phyloP scores from a whole-genome alignment of 1,140 invertebrate species.

The Pygmarrhopalites habei region DNA sequence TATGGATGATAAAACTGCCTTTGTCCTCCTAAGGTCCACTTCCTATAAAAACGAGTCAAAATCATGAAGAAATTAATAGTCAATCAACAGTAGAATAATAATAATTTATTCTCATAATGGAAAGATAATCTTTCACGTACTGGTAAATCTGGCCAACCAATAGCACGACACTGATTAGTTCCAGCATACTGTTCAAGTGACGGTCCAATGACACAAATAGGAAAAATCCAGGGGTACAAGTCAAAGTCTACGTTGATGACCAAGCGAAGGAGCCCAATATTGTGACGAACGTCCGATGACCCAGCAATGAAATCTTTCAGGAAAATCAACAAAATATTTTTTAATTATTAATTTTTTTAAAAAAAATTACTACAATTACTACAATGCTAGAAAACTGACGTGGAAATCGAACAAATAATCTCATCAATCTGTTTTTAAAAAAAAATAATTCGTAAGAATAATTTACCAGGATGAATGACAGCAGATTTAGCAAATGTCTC shows the following conservation, averaged over 20 bases:
- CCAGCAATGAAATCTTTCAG: neutral
- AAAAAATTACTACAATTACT: no score
- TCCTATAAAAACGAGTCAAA: no score
- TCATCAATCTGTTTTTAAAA: no score
- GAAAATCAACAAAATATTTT: no score
- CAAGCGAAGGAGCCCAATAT: conserved; percentile 15
- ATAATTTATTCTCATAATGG: neutral
- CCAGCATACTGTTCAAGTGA: neutral
- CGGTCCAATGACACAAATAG: conserved; percentile 11
- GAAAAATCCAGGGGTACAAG: conserved; percentile 19
- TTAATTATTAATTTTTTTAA: no score
- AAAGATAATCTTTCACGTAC: neutral
- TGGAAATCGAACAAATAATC: no score
- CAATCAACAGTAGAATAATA: neutral
- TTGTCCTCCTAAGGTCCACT: conserved; percentile 17
- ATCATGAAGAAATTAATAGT: neutral
- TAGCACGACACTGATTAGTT: neutral
- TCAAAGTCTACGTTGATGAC: conserved; percentile 11
- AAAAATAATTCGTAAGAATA: no score
- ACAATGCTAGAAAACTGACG: neutral
- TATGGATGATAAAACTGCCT: neutral
- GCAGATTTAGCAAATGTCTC: conserved; percentile 4
- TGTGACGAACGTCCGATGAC: neutral
- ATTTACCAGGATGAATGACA: conserved; percentile 20
- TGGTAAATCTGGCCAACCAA: conserved; percentile 10